Evolutionary conservation across 2,113 vertebrate species (phyloP).

Genomic region (Mixornis gularis): DNA sequence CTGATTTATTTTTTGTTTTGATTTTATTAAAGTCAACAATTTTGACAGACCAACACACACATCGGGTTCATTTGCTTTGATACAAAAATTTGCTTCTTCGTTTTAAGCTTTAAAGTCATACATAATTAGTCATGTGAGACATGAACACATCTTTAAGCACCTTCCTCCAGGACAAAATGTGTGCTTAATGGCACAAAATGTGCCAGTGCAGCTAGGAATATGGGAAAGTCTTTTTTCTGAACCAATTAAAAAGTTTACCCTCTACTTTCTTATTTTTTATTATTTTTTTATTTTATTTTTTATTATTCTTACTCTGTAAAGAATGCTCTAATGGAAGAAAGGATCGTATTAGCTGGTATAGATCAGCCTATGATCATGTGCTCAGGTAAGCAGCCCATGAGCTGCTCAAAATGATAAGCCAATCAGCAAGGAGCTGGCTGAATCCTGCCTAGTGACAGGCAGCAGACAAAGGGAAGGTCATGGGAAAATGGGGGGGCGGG

Average conservation of each 20-base stretch:
- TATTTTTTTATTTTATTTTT: background rate
- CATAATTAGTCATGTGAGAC: background rate
- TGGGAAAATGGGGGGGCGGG: background rate
- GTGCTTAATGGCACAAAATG: background rate
- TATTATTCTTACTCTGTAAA: background rate
- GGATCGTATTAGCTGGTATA: background rate
- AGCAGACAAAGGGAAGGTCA: conserved; percentile 57
- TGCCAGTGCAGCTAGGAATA: background rate
- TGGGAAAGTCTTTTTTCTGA: background rate
- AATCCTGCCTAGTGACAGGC: conserved; percentile 72
- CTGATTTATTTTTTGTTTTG: background rate
- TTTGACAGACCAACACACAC: background rate
- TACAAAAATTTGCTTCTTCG: background rate
- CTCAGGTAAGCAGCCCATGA: conserved; percentile 52
- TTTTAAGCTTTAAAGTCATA: background rate
- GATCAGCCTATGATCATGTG: conserved; percentile 33
- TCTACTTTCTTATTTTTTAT: background rate
- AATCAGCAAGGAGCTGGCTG: conserved; percentile 60
- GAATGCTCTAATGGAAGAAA: conserved; percentile 35
- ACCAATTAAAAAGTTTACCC: background rate
- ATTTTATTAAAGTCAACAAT: background rate
- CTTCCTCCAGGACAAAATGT: background rate
- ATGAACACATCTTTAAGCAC: background rate
- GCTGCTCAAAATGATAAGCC: conserved; percentile 39
- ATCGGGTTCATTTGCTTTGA: background rate